phyloP scores from a whole-genome alignment of 2,888 invertebrate species.

The Cistogaster globosa region DNA sequence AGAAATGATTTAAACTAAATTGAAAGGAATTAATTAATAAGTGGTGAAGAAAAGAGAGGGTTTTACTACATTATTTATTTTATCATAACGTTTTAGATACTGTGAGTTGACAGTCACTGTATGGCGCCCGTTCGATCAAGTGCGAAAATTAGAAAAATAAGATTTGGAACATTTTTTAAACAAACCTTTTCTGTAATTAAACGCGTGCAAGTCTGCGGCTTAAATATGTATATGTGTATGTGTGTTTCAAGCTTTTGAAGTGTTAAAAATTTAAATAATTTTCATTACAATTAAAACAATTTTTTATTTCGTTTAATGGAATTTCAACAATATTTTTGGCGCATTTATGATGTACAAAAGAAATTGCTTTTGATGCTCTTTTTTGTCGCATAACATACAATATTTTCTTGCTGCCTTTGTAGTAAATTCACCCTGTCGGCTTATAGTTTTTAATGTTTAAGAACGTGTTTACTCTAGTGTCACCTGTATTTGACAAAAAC shows the following conservation, averaged over 20 bases:
- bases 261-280: conserved; percentile 30
- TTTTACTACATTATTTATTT: conserved; percentile 33
- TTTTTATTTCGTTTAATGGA: not conserved
- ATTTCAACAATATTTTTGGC: not conserved
- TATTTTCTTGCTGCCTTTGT: not conserved
- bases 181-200: conserved; percentile 2
- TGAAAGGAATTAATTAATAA: conserved; percentile 25
- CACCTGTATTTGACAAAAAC: conserved; percentile 63
- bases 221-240: not conserved
- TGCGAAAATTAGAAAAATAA: conserved; percentile 58
- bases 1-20: conserved; percentile 15
- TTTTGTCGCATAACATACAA: not conserved
- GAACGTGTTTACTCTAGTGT: conserved; percentile 57
- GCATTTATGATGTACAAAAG: not conserved
- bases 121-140: conserved; percentile 71
- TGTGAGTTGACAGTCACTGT: conserved; percentile 73
- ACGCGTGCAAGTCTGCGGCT: not conserved
- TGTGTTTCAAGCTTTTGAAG: conserved; percentile 18
- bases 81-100: conserved; percentile 72
- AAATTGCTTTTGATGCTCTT: not conserved
- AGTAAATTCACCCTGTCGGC: conserved; percentile 26
- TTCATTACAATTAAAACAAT: conserved; percentile 29
- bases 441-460: conserved; percentile 33
- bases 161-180: conserved; percentile 36
- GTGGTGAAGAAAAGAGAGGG: not conserved